Evolutionary conservation across 2,888 invertebrate genomes (phyloP).

Genomic region (Mythimna lalbum): DNA sequence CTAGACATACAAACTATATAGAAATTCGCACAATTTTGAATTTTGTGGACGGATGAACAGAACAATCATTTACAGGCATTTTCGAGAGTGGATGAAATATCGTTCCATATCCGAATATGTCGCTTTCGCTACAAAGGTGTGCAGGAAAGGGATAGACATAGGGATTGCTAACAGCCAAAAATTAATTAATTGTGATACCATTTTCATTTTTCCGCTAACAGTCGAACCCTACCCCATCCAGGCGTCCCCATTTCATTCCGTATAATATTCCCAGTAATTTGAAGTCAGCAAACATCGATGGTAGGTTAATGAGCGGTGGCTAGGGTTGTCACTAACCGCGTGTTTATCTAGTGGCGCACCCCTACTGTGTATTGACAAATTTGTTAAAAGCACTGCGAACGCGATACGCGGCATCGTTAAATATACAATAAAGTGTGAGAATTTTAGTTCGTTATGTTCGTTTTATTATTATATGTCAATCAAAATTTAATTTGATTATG

Average conservation of each 20-base stretch:
- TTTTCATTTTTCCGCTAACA: not conserved
- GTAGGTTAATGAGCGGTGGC: constrained; percentile 52
- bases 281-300: constrained; percentile 51
- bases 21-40: no score
- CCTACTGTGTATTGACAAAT: constrained; percentile 56
- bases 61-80: no score
- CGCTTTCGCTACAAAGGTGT: no score
- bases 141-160: no score
- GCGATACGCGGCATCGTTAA: constrained; percentile 44
- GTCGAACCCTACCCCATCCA: not conserved
- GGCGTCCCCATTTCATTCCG: constrained; percentile 21
- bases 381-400: constrained; percentile 61
- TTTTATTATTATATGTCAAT: constrained; percentile 11
- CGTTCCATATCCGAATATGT: no score
- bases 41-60: no score
- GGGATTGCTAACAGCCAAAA: no score
- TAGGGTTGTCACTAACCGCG: constrained; percentile 43
- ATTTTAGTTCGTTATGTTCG: constrained; percentile 6
- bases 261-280: constrained; percentile 52
- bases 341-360: constrained; percentile 56
- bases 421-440: constrained; percentile 31
- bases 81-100: no score
- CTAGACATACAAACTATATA: no score
- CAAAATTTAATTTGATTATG: no score
- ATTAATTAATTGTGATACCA: no score